These are phyloP conservation scores for Acleris cristana DNA, from an alignment of 2,888 invertebrate species.

Conservation along the genomic window DNA sequence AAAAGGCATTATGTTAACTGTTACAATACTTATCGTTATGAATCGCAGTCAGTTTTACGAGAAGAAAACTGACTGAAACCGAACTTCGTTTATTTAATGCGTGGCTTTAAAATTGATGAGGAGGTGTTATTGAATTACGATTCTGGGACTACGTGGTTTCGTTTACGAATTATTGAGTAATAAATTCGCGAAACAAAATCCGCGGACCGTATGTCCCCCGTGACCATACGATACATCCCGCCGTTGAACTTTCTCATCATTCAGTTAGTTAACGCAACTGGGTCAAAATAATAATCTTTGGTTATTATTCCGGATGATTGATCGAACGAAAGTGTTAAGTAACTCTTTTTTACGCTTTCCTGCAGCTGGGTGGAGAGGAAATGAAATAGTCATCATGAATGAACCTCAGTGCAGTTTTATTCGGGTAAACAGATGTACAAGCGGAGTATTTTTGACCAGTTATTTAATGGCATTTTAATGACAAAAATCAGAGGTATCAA, in stretches of 20 bases:
- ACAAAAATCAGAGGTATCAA: too few relatives aligned
- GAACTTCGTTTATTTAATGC: constrained; percentile 59
- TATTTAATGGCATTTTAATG: too few relatives aligned
- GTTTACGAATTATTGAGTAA: constrained; percentile 33
- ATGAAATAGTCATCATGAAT: too few relatives aligned
- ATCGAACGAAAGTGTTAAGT: constrained; percentile 27
- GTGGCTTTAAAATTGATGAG: constrained; percentile 55
- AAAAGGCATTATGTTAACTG: constrained; percentile 67
- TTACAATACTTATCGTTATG: constrained; percentile 68
- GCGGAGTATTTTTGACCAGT: too few relatives aligned
- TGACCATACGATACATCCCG: constrained; percentile 10
- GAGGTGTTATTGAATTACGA: constrained; percentile 47
- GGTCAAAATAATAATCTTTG: constrained; percentile 24
- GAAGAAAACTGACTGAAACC: constrained; percentile 61
- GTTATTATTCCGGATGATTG: constrained; percentile 26
- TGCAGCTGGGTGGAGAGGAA: too few relatives aligned
- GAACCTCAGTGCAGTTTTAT: too few relatives aligned
- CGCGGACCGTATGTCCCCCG: constrained; percentile 25
- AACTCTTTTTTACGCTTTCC: not conserved
- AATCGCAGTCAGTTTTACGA: constrained; percentile 58
- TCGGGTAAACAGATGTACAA: too few relatives aligned
- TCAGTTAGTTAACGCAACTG: constrained; percentile 29
- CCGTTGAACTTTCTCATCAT: constrained; percentile 30
- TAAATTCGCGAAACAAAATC: constrained; percentile 34
- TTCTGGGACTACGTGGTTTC: constrained; percentile 37